These are phyloP conservation scores for Tenthredo mesomela DNA, from an alignment of 2,888 invertebrate species.

Conservation along the genomic window DNA sequence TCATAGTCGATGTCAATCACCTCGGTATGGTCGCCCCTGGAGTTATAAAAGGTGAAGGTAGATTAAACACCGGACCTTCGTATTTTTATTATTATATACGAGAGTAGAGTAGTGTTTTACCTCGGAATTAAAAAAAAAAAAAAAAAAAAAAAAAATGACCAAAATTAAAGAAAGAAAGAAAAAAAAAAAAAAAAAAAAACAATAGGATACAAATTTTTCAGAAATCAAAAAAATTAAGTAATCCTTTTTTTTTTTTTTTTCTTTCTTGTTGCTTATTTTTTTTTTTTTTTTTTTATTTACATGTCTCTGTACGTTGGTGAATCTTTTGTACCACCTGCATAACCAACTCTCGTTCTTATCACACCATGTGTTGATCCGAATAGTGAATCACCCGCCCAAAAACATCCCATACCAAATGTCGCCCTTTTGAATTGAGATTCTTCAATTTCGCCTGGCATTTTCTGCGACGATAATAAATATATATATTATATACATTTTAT, in stretches of 20 bases:
- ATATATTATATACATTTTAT: slow-evolving; percentile 31
- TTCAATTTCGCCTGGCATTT: slow-evolving; percentile 80
- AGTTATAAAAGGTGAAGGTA: background rate
- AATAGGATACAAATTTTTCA: too few relatives aligned
- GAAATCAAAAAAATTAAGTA: background rate
- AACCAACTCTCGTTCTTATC: slow-evolving; percentile 95
- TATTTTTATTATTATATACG: too few relatives aligned
- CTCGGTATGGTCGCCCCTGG: slow-evolving; percentile 96
- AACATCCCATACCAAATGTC: slow-evolving; percentile 96
- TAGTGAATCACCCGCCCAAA: slow-evolving; percentile 94
- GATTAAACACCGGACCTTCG: background rate
- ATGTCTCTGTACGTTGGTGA: slow-evolving; percentile 92
- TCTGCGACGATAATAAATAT: slow-evolving; percentile 55
- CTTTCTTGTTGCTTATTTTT: background rate
- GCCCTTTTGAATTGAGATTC: slow-evolving; percentile 86
- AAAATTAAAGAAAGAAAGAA: background rate
- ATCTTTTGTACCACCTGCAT: slow-evolving; percentile 90
- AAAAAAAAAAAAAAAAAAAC: too few relatives aligned
- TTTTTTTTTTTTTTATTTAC: slow-evolving; percentile 79
- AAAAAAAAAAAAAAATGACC: too few relatives aligned
- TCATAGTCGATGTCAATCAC: slow-evolving; percentile 95
- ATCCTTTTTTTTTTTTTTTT: background rate
- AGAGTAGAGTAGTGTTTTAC: too few relatives aligned
- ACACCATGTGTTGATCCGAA: slow-evolving; percentile 88
- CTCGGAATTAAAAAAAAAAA: background rate